Conservation (phyloP, 1,140 invertebrate genomes). For the Microplitis demolitor region DNA sequence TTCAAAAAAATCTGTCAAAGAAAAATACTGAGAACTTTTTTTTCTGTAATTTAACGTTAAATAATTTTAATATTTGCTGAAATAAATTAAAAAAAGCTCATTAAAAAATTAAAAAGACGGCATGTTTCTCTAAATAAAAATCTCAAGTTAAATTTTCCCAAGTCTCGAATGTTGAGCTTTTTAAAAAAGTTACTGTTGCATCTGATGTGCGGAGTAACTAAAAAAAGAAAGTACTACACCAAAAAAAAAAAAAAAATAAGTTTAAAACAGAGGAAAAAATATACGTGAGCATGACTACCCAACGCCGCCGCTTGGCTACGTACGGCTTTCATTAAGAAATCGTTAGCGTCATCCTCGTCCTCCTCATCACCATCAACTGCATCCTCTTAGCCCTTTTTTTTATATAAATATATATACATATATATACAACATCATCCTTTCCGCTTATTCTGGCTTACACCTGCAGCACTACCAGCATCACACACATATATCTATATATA, state of each 20-base stretch:
- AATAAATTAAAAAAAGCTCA: no score
- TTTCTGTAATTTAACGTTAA: no score
- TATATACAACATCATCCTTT: neutral
- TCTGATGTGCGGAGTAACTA: no score
- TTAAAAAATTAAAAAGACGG: no score
- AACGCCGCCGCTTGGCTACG: conserved; percentile 18
- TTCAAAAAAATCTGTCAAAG: no score
- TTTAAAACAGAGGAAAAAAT: neutral
- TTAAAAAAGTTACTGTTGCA: no score
- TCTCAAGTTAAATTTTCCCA: no score
- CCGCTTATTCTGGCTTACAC: neutral
- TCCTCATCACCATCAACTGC: conserved; percentile 41
- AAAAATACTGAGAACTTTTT: no score
- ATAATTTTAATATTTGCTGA: no score
- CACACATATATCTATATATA: neutral
- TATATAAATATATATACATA: no score
- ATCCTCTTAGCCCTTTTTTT: conserved; percentile 15
- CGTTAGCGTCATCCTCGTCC: conserved; percentile 47
- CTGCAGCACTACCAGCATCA: neutral
- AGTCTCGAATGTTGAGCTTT: no score
- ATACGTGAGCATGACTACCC: conserved; percentile 23
- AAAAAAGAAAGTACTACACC: neutral
- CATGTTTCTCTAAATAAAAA: no score
- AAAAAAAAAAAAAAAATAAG: neutral
- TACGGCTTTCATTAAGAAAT: conserved; percentile 51